Percentiles rank a stretch among this genome's conserved stretches.
These are phyloP conservation scores for Griposia aprilina DNA, from an alignment of 2,888 invertebrate genomes.

Conservation along the genomic window DNA sequence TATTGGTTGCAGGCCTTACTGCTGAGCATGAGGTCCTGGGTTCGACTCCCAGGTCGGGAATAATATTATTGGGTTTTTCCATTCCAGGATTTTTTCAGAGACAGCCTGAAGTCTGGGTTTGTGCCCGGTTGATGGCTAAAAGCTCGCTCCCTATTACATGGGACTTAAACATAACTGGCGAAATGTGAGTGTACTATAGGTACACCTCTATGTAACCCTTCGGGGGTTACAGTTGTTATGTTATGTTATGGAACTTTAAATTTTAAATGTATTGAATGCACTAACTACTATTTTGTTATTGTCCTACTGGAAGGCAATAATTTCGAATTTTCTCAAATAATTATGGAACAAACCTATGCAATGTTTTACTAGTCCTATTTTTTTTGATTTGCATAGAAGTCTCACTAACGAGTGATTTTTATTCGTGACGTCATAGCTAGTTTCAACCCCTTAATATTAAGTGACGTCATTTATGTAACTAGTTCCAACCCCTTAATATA, in stretches of 20 bases:
- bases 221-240: neutral
- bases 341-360: neutral
- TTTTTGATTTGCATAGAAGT: neutral
- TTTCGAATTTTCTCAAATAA: neutral
- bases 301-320: neutral
- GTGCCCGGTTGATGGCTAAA: neutral
- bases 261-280: neutral
- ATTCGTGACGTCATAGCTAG: conserved; percentile 1
- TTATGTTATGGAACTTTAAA: neutral
- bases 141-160: too few relatives aligned
- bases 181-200: too few relatives aligned
- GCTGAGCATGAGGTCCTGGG: neutral
- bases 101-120: neutral
- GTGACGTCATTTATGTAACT: neutral
- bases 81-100: neutral
- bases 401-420: neutral
- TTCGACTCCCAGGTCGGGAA: neutral
- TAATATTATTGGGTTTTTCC: neutral
- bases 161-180: neutral
- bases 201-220: neutral
- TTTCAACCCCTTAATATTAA: neutral
- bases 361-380: neutral
- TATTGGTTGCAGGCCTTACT: too few relatives aligned
- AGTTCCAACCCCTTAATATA: neutral
- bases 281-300: neutral